Conservation (phyloP, 2,797 vertebrate genomes). For the Channa striata region DNA sequence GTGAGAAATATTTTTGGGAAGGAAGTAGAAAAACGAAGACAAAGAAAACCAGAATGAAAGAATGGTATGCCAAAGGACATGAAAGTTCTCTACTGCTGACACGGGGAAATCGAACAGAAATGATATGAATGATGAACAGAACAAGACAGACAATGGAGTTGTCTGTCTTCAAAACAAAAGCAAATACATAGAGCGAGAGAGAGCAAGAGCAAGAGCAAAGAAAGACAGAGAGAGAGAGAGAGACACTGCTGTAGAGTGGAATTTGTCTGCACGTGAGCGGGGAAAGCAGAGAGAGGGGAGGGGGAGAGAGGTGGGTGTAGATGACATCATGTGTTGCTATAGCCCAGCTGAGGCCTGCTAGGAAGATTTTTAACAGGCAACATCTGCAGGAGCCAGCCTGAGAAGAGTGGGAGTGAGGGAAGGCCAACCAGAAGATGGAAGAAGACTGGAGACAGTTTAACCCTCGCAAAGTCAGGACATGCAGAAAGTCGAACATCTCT, state of each 20-base stretch:
- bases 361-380: conserved; percentile 82
- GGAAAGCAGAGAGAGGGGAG: conserved; percentile 30
- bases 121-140: conserved; percentile 37
- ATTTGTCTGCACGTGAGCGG: conserved; percentile 73
- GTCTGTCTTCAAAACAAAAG: conserved; percentile 33
- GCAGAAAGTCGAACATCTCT: neutral
- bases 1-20: neutral
- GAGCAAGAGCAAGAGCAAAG: no score
- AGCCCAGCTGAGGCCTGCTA: conserved; percentile 84
- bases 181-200: conserved; percentile 30
- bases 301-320: conserved; percentile 72
- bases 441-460: conserved; percentile 59
- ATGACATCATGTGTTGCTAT: conserved; percentile 89
- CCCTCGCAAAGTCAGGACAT: conserved; percentile 41
- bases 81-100: conserved; percentile 9
- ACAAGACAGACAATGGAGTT: conserved; percentile 52
- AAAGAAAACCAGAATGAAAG: neutral
- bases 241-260: conserved; percentile 72
- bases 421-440: conserved; percentile 51
- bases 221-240: no score
- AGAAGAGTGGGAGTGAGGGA: conserved; percentile 36
- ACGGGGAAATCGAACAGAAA: conserved; percentile 35
- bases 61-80: conserved; percentile 1
- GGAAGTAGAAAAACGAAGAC: neutral
- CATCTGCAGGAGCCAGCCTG: conserved; percentile 76